Percentiles rank a stretch among this genome's conserved stretches.
These are phyloP conservation scores for Heteromurus nitidus DNA, from an alignment of 2,888 invertebrate genomes.

Conservation along the genomic window DNA sequence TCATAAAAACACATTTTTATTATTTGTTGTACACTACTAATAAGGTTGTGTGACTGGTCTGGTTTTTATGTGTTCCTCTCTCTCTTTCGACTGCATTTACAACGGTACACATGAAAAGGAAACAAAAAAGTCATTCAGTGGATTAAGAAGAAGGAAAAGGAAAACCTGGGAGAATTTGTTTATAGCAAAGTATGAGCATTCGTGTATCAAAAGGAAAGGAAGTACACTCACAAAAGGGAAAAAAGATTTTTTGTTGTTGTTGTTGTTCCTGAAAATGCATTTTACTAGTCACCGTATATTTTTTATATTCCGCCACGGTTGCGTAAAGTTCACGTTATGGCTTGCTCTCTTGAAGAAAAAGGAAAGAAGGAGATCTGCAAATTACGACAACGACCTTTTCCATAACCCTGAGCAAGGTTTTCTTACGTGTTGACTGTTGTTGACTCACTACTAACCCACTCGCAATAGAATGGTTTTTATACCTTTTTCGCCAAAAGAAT, in stretches of 20 bases:
- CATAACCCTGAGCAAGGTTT: conserved; percentile 15
- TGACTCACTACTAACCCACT: conserved; percentile 11
- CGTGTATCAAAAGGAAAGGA: no score
- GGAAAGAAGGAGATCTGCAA: conserved; percentile 27
- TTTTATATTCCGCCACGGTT: conserved; percentile 19
- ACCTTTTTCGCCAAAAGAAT: neutral
- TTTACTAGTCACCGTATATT: conserved; percentile 40
- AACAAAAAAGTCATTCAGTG: neutral
- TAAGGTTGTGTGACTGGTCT: conserved; percentile 41
- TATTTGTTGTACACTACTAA: conserved; percentile 54
- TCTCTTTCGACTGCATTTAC: neutral
- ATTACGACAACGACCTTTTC: conserved; percentile 48
- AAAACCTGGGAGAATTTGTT: no score
- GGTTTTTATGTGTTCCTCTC: neutral
- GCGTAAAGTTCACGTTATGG: conserved; percentile 38
- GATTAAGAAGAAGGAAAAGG: no score
- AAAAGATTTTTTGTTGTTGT: conserved; percentile 5
- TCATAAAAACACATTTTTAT: conserved; percentile 34
- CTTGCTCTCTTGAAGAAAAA: neutral
- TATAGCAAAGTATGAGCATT: no score
- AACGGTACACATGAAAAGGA: no score
- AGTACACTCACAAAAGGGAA: neutral
- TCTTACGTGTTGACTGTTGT: conserved; percentile 3
- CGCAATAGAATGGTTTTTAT: neutral
- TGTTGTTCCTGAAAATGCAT: conserved; percentile 42